phyloP scores from a whole-genome alignment of 53 echinoderm and acorn worm species.

The Temnopleurus reevesii region DNA sequence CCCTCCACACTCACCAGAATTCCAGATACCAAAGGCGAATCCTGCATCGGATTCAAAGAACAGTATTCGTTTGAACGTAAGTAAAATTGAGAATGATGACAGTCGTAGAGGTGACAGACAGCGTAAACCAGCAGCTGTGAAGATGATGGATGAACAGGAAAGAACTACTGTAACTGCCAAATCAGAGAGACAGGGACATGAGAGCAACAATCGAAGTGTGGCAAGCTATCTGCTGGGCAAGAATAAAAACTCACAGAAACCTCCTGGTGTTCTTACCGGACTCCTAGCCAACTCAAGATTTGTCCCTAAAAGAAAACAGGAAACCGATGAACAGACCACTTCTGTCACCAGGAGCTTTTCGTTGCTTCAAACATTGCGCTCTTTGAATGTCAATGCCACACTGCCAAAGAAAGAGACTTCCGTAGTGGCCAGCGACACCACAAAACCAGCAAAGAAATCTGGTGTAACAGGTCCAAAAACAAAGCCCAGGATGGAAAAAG shows the following conservation, averaged over 20 bases:
- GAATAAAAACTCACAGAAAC: neutral
- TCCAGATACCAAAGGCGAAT: neutral
- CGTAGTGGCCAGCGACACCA: neutral
- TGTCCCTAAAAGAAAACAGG: neutral
- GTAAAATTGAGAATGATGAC: neutral
- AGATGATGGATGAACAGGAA: neutral
- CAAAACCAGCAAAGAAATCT: neutral
- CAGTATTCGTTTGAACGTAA: neutral
- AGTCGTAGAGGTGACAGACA: neutral
- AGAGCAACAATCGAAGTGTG: slow-evolving; percentile 5
- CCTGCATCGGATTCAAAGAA: neutral
- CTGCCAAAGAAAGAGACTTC: neutral
- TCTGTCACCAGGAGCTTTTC: neutral
- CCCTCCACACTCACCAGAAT: slow-evolving; percentile 44
- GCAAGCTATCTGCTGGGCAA: neutral
- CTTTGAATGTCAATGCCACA: neutral
- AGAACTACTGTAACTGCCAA: neutral
- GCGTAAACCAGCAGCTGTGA: neutral
- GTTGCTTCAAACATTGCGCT: neutral
- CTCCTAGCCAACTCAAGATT: neutral
- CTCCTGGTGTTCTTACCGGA: neutral
- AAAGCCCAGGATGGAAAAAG: neutral
- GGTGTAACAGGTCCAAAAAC: neutral
- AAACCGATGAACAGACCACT: neutral
- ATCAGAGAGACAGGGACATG: neutral